Evolutionary conservation across 1,140 invertebrate genomes (phyloP), one percentile per base, ranked within the genome.

Genomic region (Saccostrea cuccullata): DNA sequence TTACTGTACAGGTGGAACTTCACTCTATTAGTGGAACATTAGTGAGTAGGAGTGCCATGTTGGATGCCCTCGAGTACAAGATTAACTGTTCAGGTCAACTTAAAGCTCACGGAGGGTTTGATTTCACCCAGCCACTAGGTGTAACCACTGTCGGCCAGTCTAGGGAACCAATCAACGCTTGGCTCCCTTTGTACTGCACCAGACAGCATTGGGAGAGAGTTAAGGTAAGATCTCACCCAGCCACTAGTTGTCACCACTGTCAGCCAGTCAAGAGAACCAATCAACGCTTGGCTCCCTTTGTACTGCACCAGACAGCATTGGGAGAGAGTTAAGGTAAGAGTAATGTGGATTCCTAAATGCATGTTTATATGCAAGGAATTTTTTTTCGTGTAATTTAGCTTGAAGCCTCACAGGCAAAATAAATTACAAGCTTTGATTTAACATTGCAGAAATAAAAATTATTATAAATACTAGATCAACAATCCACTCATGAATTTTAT

Each of bases 221-320:
- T 0, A 89, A 92, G 88, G 90, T 92, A 85, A 36, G 30, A 84
- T 40, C 90, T 91, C 82, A 47, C 84, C 11, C 60, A 36, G 26
- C 26, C 40, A 60, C 85, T 90, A 30, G 90, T 89, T 82, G 89
- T 90, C 15, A 90, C 90, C 23, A 92, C 91, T 64, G 87, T 91
- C 20, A 90, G 91, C 20, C 60, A 86, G 20, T 83, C 87, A 2
- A 82, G 90, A 20, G 91, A 92, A 86, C 89, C 91, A 84, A 92
- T 92, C 89, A 92, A 92, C 86, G 89, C 91, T 15, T 92, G 90
- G 90, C 85, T 92, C 30, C 91, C 91, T 56, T 87, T 92, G 2
- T 92, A 91, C 83, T 85, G 91, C n/a, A 88, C 70, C 40, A 82
- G 36, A 17, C 86, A 88, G 2, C 91, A 92, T 73, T 92, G 90